phyloP scores from a whole-genome alignment of 1,140 invertebrate species.

The Aphaenogaster floridana region DNA sequence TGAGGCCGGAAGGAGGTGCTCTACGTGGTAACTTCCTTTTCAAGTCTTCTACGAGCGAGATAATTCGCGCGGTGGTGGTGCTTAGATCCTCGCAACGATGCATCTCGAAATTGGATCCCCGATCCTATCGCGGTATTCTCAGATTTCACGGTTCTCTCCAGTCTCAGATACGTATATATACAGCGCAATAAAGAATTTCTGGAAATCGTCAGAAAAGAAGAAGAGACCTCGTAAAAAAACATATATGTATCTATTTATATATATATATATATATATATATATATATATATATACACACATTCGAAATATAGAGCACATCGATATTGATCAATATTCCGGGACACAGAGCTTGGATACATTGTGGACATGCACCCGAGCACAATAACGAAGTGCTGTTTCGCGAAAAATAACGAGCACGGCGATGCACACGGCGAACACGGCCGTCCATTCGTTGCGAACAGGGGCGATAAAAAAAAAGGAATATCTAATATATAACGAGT shows the following conservation, averaged over 20 bases:
- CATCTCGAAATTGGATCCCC: conserved; percentile 23
- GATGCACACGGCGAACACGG: not conserved
- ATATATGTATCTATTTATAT: not conserved
- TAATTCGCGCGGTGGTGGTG: conserved; percentile 24
- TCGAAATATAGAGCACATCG: conserved; percentile 20
- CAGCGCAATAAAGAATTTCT: not conserved
- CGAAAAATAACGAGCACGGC: conserved; percentile 51
- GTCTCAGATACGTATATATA: too few relatives aligned
- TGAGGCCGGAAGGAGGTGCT: conserved; percentile 33
- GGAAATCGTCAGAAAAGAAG: not conserved
- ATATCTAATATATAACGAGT: conserved; percentile 12
- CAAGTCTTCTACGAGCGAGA: conserved; percentile 26
- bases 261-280: not conserved
- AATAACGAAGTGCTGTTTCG: conserved; percentile 60
- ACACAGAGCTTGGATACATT: not conserved
- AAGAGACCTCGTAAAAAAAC: not conserved
- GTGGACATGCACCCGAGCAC: conserved; percentile 20
- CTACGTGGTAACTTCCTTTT: conserved; percentile 42
- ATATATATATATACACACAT: not conserved
- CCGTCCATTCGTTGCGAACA: conserved; percentile 22
- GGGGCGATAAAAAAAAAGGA: not conserved
- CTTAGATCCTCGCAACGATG: not conserved
- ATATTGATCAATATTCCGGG: conserved; percentile 31
- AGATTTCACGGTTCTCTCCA: not conserved
- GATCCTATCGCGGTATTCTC: not conserved